Percentiles rank a stretch among this genome's conserved stretches.
phyloP scores from a whole-genome alignment of 2,113 vertebrate species.

The rabbit (Oryctolagus cuniculus) region mOryCun1.1 NC_091435.1:36141001-36141500 shows the following conservation, averaged over 20 bases:
- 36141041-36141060: neutral
- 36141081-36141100: neutral
- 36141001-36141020: neutral
- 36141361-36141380: slow-evolving; percentile 75
- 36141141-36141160: too few species aligned
- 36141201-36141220: neutral
- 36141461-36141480: slow-evolving; percentile 27
- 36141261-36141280: neutral
- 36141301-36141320: slow-evolving; percentile 53
- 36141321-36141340: slow-evolving; percentile 70
- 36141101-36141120: neutral
- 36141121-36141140: neutral
- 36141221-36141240: neutral
- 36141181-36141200: neutral
- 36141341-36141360: slow-evolving; percentile 76
- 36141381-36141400: slow-evolving; percentile 66
- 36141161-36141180: neutral
- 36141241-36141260: slow-evolving; percentile 5
- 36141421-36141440: slow-evolving; percentile 74
- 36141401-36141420: slow-evolving; percentile 63
- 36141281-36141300: slow-evolving; percentile 6
- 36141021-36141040: too few species aligned
- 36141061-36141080: neutral
- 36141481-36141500: slow-evolving; percentile 22
- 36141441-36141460: slow-evolving; percentile 63